phyloP scores from a whole-genome alignment of 2,888 invertebrate genomes.

The Drosophila meridionalis region DNA sequence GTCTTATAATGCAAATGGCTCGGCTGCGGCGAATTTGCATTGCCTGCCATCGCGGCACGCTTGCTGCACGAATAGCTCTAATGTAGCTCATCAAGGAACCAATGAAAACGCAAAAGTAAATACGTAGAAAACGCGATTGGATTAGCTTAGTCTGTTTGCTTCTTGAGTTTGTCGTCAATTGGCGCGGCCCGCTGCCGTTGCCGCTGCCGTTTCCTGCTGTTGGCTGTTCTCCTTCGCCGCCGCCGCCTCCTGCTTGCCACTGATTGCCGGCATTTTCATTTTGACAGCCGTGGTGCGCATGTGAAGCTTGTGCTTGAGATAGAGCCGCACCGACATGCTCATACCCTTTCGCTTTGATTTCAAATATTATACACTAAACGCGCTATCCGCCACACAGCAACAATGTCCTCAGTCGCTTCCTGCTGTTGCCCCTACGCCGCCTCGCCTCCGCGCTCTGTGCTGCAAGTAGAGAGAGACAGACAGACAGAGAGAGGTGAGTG shows the following conservation, averaged over 20 bases:
- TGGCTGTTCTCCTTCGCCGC: conserved; percentile 8
- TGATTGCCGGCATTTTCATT: conserved; percentile 70
- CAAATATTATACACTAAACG: conserved; percentile 83
- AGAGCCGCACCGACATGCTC: conserved; percentile 72
- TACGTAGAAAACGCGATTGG: conserved; percentile 68
- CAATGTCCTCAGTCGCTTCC: conserved; percentile 32
- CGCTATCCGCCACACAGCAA: conserved; percentile 49
- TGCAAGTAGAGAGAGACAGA: conserved; percentile 5
- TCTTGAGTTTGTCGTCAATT: conserved; percentile 49
- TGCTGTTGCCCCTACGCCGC: conserved; percentile 19
- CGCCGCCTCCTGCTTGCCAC: neutral
- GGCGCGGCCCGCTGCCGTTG: conserved; percentile 9
- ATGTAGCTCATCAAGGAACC: conserved; percentile 70
- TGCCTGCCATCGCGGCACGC: conserved; percentile 34
- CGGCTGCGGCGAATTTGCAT: conserved; percentile 36
- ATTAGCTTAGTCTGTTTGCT: conserved; percentile 64
- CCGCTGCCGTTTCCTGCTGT: conserved; percentile 19
- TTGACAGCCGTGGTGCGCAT: conserved; percentile 83
- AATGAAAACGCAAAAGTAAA: conserved; percentile 66
- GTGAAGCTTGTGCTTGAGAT: conserved; percentile 74
- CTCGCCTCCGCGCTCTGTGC: conserved; percentile 15
- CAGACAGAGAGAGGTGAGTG: neutral
- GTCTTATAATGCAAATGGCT: conserved; percentile 84
- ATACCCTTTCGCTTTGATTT: conserved; percentile 83
- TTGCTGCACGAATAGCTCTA: conserved; percentile 57